Base-by-base conservation (phyloP, 2,113 vertebrate genomes). In the Pseudorasbora parva region DNA sequence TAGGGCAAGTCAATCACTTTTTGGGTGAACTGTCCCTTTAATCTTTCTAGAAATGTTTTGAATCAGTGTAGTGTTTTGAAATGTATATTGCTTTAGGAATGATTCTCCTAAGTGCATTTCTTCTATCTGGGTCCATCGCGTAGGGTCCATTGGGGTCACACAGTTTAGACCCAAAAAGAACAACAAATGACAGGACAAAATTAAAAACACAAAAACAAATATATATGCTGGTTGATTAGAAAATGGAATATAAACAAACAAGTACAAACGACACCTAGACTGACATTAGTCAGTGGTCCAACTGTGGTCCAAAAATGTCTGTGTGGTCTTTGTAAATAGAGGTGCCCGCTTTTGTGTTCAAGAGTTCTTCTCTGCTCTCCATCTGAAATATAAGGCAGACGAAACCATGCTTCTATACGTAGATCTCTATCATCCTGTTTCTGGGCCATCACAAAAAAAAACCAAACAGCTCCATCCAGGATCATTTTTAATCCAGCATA, bases 401-500 rank as follows among this genome's bases (percentile, higher is more conserved):
- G 27, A 56, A 56, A 17, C 12, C 30, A 21, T 68, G 30, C 30
- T 37, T 30, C 4, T 41, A 37, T 43, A n/a, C 0, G 41, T 23
- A 45, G 41, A 71, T 71, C 21, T 75, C 15, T 11, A 30, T 8
- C 6, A 3, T 54, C 25, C 72, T 33, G 47, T 27, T 51, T 75
- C 27, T 33, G 17, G 49, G 10, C 6, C 30, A 4, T 21, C 30
- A 27, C 14, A 21, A 17, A 27, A 47, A 10, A 56, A 21, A 21
- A n/a, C 3, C 25, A 47, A 41, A 60, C 25, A 5, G 10, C 9
- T 4, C 1, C 33, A 37, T 37, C 17, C 30, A 21, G 33, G 30
- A 37, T 17, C 10, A 41, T n/a, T 19, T 43, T 97, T 91, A 99
- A 81, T 98, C 97, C 93, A 99, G 90, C 97, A 99, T 99, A 59